These are phyloP conservation scores for Callorhinus ursinus DNA, from an alignment of 2,113 vertebrate species.

Conservation along the genomic window DNA sequence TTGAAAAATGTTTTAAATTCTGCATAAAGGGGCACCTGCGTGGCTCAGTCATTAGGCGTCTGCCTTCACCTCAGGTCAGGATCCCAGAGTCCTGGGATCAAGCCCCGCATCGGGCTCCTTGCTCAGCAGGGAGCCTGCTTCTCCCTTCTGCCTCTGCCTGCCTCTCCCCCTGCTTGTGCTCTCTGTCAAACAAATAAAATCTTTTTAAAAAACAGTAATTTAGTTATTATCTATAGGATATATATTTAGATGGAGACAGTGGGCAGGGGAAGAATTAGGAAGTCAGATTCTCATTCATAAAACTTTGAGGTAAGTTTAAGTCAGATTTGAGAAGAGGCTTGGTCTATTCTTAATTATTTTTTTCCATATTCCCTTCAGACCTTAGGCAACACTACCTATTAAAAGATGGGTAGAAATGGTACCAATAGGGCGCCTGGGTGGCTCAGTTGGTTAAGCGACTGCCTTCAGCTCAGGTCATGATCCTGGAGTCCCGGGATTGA, in stretches of 20 bases:
- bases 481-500: too few species aligned
- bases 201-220: background rate
- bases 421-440: background rate
- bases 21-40: background rate
- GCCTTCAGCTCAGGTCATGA: too few species aligned
- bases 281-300: background rate
- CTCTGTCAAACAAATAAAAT: too few species aligned
- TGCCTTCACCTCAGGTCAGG: too few species aligned
- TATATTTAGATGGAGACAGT: background rate
- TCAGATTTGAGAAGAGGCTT: background rate
- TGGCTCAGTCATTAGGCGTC: too few species aligned
- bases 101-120: too few species aligned
- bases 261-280: background rate
- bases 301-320: constrained; percentile 13
- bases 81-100: too few species aligned
- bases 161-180: too few species aligned
- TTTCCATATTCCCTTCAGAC: background rate
- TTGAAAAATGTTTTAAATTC: background rate
- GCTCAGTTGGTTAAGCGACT: too few species aligned
- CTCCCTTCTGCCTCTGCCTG: too few species aligned
- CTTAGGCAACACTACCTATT: constrained; percentile 10
- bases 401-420: background rate
- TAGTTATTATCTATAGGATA: constrained; percentile 19
- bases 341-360: background rate
- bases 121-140: too few species aligned